Conservation (phyloP, 2,113 vertebrate species). For the Vireo altiloquus region DNA sequence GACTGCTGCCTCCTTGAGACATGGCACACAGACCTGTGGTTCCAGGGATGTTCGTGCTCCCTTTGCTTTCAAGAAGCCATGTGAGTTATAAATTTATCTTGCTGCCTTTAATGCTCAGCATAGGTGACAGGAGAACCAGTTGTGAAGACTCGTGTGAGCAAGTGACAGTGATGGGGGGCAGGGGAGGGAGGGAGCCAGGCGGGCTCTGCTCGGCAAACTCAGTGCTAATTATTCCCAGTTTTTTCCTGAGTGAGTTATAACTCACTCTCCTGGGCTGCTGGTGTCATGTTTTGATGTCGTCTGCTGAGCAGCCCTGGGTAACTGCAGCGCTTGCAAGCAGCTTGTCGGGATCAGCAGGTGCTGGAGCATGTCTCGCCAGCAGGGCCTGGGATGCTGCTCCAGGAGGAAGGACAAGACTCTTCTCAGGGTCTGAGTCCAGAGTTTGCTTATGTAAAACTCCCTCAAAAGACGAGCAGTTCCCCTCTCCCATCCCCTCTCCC, state of each 20-base stretch:
- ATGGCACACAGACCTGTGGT: accelerated
- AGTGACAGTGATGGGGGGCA: background rate
- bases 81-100: background rate
- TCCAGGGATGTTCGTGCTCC: background rate
- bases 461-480: background rate
- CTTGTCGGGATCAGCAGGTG: background rate
- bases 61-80: background rate
- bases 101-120: background rate
- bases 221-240: background rate
- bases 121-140: background rate
- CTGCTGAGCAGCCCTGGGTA: background rate
- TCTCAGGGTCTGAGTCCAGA: background rate
- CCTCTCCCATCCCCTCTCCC: background rate
- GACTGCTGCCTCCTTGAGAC: background rate
- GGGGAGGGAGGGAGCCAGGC: accelerated
- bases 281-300: background rate
- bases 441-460: background rate
- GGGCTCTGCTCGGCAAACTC: background rate
- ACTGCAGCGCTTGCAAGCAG: background rate
- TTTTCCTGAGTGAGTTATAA: background rate
- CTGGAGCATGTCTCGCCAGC: accelerated
- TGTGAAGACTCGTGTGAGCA: background rate
- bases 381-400: background rate
- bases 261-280: background rate
- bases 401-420: background rate